phyloP scores from a whole-genome alignment of 92 coral and sea anemone genomes.

The Parazoanthus atlanticus region DNA sequence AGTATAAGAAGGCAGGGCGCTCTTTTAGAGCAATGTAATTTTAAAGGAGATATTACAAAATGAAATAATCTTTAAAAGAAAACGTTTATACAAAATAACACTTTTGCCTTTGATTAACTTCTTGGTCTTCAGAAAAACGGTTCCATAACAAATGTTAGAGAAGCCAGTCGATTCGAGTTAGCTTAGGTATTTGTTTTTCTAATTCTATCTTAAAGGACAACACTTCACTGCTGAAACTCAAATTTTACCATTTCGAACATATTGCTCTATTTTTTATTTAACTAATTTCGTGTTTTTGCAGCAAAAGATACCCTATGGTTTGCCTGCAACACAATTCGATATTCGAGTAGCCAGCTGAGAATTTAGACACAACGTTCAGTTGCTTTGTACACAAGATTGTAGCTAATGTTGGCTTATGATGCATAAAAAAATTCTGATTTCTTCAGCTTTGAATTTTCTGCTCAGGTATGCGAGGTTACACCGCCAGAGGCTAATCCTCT shows the following conservation, averaged over 20 bases:
- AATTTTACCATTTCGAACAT: background rate
- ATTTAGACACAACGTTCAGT: background rate
- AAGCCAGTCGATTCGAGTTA: background rate
- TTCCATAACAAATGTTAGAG: too few species aligned
- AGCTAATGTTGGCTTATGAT: background rate
- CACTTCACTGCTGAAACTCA: background rate
- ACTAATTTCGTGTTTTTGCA: too few species aligned
- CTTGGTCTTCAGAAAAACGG: too few species aligned
- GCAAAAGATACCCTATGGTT: background rate
- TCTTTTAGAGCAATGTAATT: background rate
- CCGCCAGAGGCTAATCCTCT: background rate
- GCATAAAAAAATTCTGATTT: background rate
- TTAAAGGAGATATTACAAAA: too few species aligned
- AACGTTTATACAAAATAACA: too few species aligned
- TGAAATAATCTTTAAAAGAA: too few species aligned
- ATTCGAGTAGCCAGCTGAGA: background rate
- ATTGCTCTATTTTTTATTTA: too few species aligned
- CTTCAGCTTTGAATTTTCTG: conserved; percentile 7
- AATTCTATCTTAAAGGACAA: background rate
- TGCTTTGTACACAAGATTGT: background rate
- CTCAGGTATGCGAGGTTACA: conserved; percentile 18
- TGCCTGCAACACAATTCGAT: background rate
- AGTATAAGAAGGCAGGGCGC: background rate
- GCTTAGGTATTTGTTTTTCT: background rate
- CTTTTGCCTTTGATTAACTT: too few species aligned